Evolutionary conservation across 2,113 vertebrate genomes (phyloP), one percentile per base, ranked within the genome.

Genomic region (Uropsilus gracilis): DNA sequence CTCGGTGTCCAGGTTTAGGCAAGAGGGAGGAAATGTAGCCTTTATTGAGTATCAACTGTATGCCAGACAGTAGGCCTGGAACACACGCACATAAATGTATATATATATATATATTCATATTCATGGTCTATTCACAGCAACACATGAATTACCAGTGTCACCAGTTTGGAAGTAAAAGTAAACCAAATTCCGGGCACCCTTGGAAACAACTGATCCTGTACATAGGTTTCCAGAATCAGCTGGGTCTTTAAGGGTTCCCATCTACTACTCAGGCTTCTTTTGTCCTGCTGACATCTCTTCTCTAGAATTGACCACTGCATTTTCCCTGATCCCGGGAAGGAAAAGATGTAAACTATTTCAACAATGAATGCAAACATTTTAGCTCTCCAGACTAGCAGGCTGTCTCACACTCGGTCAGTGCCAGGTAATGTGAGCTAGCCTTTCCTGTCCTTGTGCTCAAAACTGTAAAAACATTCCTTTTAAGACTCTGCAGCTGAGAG

Each of bases 201-300:
- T 3, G 20, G 50, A 81, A 94, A 55, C n/a, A 91, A 46, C 37
- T 77, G 46, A 85, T 57, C 28, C n/a, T 85, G 6, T 64, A 34
- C 76, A 61, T 8, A 72, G 39, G 26, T 76, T 72, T 94, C 71
- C 7, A 37, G 68, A 86, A 85, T 78, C 6, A 78, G 39, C 26
- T 87, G 44, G 61, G 32, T 26, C 30, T 76, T 93, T 91, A 81
- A 85, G 63, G 81, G 78, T 55, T 81, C 10, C 72, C 71, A 66
- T 66, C 46, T 30, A 30, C 18, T 39, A 61, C 13, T 53, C 12
- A 68, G 55, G 78, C 32, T 86, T 94, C 68, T 90, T 42, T 73
- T 87, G 30, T 83, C 32, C 57, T 86, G 2, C 53, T 64, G 69
- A 10, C 30, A 57, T 82, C 26, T 68, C 22, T 81, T 89, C 55